A percentile compares a stretch with the other conserved stretches of the same genome.
Evolutionary conservation across 2,113 vertebrate genomes (phyloP).

Genomic region (Sebastes schlegelii): DNA sequence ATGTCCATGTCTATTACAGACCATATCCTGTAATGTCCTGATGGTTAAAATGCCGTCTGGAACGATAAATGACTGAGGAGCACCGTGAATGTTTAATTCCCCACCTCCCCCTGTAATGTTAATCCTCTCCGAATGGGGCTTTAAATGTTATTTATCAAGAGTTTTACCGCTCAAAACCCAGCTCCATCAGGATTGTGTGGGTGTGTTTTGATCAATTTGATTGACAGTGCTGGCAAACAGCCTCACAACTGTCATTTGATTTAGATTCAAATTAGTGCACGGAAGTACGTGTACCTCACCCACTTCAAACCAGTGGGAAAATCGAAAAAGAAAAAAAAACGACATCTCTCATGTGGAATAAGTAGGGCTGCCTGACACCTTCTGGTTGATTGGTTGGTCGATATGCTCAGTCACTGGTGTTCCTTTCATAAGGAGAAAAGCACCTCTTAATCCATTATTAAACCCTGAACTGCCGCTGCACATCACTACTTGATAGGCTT

Average conservation of each 20-base stretch:
- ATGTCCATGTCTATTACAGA: neutral
- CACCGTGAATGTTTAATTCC: no score
- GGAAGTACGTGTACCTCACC: neutral
- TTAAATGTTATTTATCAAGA: neutral
- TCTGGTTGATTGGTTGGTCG: no score
- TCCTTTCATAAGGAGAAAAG: no score
- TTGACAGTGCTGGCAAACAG: neutral
- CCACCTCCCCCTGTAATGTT: neutral
- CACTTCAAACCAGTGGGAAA: neutral
- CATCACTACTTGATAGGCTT: no score
- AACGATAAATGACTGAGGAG: no score
- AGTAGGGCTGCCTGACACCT: no score
- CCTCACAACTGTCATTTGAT: neutral
- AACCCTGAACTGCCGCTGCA: no score
- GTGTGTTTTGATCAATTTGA: neutral
- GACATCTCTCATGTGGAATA: neutral
- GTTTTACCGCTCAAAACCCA: neutral
- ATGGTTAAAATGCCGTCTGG: neutral
- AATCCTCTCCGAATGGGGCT: neutral
- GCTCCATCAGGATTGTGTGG: no score
- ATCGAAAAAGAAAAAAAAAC: neutral
- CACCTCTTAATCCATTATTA: no score
- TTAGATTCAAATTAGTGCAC: neutral
- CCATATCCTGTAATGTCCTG: neutral
- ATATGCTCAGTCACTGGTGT: no score